Evolutionary conservation across 2,113 vertebrate species (phyloP).

Genomic region (Microcebus tavaratra): DNA sequence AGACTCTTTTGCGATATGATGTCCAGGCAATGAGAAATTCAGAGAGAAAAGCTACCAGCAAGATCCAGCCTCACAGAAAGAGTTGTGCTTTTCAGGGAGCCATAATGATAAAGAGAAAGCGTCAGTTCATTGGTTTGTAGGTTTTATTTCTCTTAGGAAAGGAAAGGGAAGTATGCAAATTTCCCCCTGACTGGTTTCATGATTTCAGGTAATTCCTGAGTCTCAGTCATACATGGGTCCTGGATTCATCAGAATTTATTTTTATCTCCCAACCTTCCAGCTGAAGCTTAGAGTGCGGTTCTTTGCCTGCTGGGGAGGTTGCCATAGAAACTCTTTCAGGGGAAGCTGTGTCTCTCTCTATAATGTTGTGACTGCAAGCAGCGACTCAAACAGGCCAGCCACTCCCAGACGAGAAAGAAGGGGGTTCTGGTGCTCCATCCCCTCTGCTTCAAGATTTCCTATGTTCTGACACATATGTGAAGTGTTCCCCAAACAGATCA

Average conservation of each 20-base stretch:
- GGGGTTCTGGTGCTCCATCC: background rate
- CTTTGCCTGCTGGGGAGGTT: constrained; percentile 71
- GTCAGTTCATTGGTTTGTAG: background rate
- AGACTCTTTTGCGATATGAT: background rate
- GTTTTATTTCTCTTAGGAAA: background rate
- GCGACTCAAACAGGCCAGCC: background rate
- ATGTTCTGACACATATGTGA: no score
- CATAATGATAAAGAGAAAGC: background rate
- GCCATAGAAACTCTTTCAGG: constrained; percentile 74
- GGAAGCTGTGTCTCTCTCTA: constrained; percentile 29
- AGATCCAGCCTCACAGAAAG: background rate
- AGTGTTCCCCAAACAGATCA: background rate
- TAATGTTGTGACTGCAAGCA: constrained; percentile 24
- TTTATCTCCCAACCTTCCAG: constrained; percentile 68
- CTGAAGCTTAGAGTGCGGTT: constrained; percentile 47
- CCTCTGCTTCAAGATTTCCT: background rate
- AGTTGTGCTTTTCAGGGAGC: background rate
- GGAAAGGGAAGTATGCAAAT: background rate
- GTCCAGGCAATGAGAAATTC: background rate
- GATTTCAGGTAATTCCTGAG: constrained; percentile 56
- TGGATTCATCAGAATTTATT: constrained; percentile 77
- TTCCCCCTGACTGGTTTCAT: background rate
- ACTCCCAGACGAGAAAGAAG: background rate
- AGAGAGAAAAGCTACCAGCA: background rate
- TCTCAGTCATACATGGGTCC: background rate